phyloP scores from a whole-genome alignment of 2,888 invertebrate species.

The Andrena haemorrhoa region DNA sequence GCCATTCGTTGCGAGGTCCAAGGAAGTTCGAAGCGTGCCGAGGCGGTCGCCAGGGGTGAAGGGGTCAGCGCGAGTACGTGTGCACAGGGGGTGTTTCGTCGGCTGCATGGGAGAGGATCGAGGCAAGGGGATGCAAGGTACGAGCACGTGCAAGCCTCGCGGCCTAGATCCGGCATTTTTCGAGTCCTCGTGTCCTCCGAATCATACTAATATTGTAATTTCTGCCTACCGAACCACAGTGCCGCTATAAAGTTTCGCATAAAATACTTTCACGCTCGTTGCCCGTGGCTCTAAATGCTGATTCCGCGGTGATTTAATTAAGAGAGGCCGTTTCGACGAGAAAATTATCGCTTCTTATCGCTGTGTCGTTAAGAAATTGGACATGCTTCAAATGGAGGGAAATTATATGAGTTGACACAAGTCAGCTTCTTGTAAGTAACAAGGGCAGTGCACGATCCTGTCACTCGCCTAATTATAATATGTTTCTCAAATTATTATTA shows the following conservation, averaged over 20 bases:
- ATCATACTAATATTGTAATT: not conserved
- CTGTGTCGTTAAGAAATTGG: not conserved
- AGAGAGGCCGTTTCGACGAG: not conserved
- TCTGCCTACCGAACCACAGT: not conserved
- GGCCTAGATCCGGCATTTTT: slow-evolving; percentile 52
- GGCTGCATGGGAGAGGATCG: slow-evolving; percentile 13
- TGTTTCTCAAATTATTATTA: not conserved
- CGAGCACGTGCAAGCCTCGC: slow-evolving; percentile 48
- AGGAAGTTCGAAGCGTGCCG: not conserved
- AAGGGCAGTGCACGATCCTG: not conserved
- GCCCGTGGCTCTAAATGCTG: not conserved
- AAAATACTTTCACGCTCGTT: not conserved
- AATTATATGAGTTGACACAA: not conserved
- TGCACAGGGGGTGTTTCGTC: slow-evolving; percentile 29
- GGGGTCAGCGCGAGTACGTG: slow-evolving; percentile 22
- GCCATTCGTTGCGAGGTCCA: not conserved
- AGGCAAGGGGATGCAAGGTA: slow-evolving; percentile 30
- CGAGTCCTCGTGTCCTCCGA: not conserved
- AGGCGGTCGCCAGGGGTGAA: not conserved
- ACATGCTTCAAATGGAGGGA: not conserved
- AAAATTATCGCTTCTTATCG: not conserved
- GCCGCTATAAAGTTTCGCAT: not conserved
- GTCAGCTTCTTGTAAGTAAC: not conserved
- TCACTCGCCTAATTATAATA: not conserved
- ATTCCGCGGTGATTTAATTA: not conserved